Base-by-base conservation (phyloP, 2,888 invertebrate genomes). In the Dolichopus griseipennis region DNA sequence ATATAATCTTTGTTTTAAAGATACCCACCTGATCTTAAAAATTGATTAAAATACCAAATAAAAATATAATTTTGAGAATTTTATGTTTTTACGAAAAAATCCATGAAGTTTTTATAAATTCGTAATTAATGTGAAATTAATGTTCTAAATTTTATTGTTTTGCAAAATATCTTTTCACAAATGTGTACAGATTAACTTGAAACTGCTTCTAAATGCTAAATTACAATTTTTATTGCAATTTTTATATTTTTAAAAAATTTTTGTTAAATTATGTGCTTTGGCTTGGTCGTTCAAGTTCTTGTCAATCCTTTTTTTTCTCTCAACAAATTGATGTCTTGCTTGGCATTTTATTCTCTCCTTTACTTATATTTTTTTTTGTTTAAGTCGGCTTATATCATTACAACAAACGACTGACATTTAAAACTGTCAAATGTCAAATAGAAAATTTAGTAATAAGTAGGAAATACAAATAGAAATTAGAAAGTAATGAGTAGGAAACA, bases 261-360 rank as follows among this genome's bases (percentile, higher is more conserved):
- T 18, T 52, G 6, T 15, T 12, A 52, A n/a, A 18, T 18, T 52
- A 52, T 12, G 52, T 52, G 52, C 52, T 52, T 52, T 33, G 27
- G 37, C 33, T 65, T 65, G 65, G 20, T 65, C 37, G 73, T 87
- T 52, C 52, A 52, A 52, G 20, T 33, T 33, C 27, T 64, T 33
- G 33, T 22, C 27, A 21, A 65, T 65, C 27, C 27, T 10, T 18
- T n/a, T 63, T 12, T 15, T n/a, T 65, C 33, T 65, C 4, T n/a
- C 20, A 8, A 37, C 18, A 15, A 33, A 12, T 65, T 5, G 33
- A n/a, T 22, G 15, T 15, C 34, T 34, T 33, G 33, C 12, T 65
- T 27, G 33, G 34, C 21, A 41, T 27, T 64, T 21, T 9, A 22
- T 65, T 65, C 64, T 70, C 68, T 68, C 70, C 62, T 69, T 71